These are phyloP conservation scores for Melanargia galathea DNA, from an alignment of 2,888 invertebrate genomes.

Conservation along the genomic window DNA sequence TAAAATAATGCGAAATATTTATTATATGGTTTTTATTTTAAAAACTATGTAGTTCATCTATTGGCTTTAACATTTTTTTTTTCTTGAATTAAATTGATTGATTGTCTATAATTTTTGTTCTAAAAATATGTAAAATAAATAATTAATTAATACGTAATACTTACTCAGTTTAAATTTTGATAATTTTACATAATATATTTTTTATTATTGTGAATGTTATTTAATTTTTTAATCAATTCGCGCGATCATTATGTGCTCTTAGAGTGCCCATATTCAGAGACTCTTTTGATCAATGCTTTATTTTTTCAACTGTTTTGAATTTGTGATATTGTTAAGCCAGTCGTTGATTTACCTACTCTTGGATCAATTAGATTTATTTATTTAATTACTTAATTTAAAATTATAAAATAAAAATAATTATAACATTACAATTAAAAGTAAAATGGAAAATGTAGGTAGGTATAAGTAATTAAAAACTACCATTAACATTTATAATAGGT, in stretches of 20 bases:
- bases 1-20: conserved; percentile 1
- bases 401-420: too few relatives aligned
- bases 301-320: background rate
- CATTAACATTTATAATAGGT: too few relatives aligned
- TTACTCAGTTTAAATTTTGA: background rate
- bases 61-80: background rate
- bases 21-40: background rate
- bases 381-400: too few relatives aligned
- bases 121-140: background rate
- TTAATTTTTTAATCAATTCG: conserved; percentile 19
- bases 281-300: background rate
- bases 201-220: background rate
- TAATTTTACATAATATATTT: background rate
- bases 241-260: conserved; percentile 21
- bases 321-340: background rate
- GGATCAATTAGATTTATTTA: background rate
- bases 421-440: too few relatives aligned
- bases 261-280: conserved; percentile 20
- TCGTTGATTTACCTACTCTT: background rate
- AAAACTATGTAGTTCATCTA: background rate
- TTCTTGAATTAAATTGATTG: background rate
- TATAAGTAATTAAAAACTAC: too few relatives aligned
- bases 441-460: too few relatives aligned
- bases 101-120: background rate
- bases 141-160: background rate